Conservation (phyloP, 2,888 invertebrate species). For the Conchocele bisecta region DNA sequence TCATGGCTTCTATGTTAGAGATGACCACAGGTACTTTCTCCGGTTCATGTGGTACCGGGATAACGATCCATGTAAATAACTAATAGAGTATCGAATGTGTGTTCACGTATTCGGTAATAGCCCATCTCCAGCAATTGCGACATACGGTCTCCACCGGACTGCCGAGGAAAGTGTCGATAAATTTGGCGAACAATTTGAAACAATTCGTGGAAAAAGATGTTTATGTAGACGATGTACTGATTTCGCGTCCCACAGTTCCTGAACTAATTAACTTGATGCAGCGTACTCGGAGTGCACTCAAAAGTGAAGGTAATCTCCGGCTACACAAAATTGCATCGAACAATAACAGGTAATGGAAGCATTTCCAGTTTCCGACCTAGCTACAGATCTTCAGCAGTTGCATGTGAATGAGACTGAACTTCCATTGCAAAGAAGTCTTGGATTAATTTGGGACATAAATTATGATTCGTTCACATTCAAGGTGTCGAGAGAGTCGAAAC, state of each 20-base stretch:
- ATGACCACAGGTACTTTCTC: constrained; percentile 23
- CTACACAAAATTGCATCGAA: too few relatives aligned
- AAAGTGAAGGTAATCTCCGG: too few relatives aligned
- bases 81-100: constrained; percentile 33
- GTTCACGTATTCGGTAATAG: constrained; percentile 26
- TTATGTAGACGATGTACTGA: constrained; percentile 14
- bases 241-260: not conserved
- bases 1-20: constrained; percentile 1
- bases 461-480: too few relatives aligned
- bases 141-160: constrained; percentile 23
- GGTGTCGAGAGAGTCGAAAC: too few relatives aligned
- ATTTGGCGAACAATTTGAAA: too few relatives aligned
- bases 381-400: too few relatives aligned
- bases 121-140: constrained; percentile 37
- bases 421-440: too few relatives aligned
- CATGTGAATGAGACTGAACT: too few relatives aligned
- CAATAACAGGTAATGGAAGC: too few relatives aligned
- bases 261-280: constrained; percentile 7
- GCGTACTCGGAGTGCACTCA: not conserved
- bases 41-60: constrained; percentile 38
- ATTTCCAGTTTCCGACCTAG: too few relatives aligned
- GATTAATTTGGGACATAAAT: too few relatives aligned
- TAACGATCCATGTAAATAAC: constrained; percentile 4
- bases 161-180: not conserved
- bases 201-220: constrained; percentile 2